Evolutionary conservation across 2,113 vertebrate genomes (phyloP).

Genomic region (Ceratotherium simum): DNA sequence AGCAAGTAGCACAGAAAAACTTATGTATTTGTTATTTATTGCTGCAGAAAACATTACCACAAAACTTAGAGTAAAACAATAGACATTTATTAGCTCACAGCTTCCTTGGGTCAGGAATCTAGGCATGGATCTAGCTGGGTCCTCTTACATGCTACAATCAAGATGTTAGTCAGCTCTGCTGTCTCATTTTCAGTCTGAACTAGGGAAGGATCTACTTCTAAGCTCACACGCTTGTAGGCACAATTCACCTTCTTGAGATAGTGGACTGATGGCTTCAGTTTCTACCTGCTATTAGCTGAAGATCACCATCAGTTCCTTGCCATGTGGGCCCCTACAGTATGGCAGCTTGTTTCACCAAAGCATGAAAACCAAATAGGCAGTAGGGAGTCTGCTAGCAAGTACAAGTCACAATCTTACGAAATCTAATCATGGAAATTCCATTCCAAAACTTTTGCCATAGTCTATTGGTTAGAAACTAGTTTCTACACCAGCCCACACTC

Average conservation of each 20-base stretch:
- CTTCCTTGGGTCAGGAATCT: not conserved
- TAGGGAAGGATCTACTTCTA: not conserved
- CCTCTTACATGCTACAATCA: not conserved
- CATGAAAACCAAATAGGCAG: not conserved
- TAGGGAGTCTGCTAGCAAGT: not conserved
- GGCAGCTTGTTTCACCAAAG: not conserved
- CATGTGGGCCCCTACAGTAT: fast-evolving
- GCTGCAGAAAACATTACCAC: not conserved
- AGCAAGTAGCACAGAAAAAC: not conserved
- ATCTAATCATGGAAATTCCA: not conserved
- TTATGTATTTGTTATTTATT: not conserved
- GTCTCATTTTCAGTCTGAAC: not conserved
- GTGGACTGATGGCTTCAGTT: not conserved
- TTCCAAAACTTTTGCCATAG: not conserved
- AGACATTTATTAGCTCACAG: not conserved
- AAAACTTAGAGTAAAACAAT: not conserved
- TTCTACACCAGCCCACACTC: not conserved
- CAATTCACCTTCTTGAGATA: not conserved
- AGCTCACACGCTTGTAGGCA: not conserved
- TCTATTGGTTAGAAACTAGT: not conserved
- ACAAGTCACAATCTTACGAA: not conserved
- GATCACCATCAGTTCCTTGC: not conserved
- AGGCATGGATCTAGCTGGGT: not conserved
- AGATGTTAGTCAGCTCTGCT: not conserved
- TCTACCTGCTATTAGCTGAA: not conserved